Base-by-base conservation (phyloP, 2,888 invertebrate species). In the Epirrhoe tristata region DNA sequence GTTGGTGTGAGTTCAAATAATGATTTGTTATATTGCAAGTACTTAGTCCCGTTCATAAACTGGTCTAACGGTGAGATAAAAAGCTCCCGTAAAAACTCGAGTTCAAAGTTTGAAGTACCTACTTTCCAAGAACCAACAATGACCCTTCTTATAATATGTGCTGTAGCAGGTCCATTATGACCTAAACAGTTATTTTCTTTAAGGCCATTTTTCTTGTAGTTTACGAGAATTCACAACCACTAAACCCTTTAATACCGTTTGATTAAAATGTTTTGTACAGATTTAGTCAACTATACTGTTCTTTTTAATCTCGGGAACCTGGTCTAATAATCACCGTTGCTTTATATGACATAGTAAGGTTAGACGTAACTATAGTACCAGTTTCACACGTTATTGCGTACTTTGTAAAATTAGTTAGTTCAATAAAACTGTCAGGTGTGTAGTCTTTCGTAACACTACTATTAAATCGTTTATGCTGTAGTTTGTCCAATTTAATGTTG, bases 341-440 rank as follows among this genome's bases (percentile, higher is more conserved):
- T 48, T 14, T 48, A 48, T 16, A 6, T 48, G 48, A 48, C 48
- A 16, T 16, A 16, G 16, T 48, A 48, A 48, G 48, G 48, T 48
- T 48, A 48, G 48, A 48, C 48, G 48, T 16, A 48, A 43, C 39
- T 81, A 75, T 77, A 67, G 58, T 52, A 56, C 43, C 69, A 77
- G 76, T 84, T 63, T 85, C 85, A 83, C 86, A 84, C 84, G 84
- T 66, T 66, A 74, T 87, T 86, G 81, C 81, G 81, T 74, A 85
- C 81, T 69, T 67, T 48, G 39, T 57, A 36, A 64, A 64, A 39
- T 52, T 17, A 70, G 72, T 75, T 71, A 77, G 71, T 72, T 75
- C 66, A 74, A 72, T 73, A 72, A 71, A 73, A 76, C 70, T 64
- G 58, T 74, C 77, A 74, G 80, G 81, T 56, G 74, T 81, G 81